Evolutionary conservation across 2,797 vertebrate genomes (phyloP), one percentile per base, ranked within the genome.

Genomic region (Poecile montanus): DNA sequence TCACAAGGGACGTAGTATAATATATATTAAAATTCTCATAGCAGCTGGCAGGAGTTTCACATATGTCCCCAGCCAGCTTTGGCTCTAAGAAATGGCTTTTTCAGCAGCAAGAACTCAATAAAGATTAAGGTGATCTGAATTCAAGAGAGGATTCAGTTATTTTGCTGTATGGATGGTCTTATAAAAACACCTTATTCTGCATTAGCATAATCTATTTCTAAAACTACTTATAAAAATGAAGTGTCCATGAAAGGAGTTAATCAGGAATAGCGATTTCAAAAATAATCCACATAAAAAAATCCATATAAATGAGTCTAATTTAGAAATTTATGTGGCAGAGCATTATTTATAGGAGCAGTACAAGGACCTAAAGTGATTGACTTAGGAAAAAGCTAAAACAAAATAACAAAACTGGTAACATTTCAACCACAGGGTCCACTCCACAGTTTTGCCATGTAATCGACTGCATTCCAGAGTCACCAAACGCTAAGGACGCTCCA

Each of bases 191-290:
- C 13, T 58, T 68, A 40, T 84, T 62, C 58, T 78, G 19, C 18
- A 75, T 92, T 91, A 84, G 23, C 40, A 79, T 91, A 94, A 96
- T 58, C 67, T n/a, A 60, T 71, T 89, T 36, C 40, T 79, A 61
- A 89, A 94, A 53, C 29, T 36, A 66, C n/a, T 60, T 29, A 58
- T 21, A 73, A 82, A 68, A 93, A 82, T 32, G 29, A 88, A 44
- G 36, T 6, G 12, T 42, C 34, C 67, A 21, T 63, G 36, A 73
- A 89, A 66, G 67, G 23, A 93, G 10, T 56, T 86, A 81, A 81
- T 58, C 30, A 84, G 62, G 8, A 94, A 70, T 16, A 87, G 36
- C 2, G 20, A 63, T 34, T 66, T 71, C 16, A 73, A 72, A 81
- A 68, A 70, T 50, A 90, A 65, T 6, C 45, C n/a, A 42, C 1